Conservation (phyloP, 1,140 invertebrate genomes). For the Steinernema khuongi region DNA sequence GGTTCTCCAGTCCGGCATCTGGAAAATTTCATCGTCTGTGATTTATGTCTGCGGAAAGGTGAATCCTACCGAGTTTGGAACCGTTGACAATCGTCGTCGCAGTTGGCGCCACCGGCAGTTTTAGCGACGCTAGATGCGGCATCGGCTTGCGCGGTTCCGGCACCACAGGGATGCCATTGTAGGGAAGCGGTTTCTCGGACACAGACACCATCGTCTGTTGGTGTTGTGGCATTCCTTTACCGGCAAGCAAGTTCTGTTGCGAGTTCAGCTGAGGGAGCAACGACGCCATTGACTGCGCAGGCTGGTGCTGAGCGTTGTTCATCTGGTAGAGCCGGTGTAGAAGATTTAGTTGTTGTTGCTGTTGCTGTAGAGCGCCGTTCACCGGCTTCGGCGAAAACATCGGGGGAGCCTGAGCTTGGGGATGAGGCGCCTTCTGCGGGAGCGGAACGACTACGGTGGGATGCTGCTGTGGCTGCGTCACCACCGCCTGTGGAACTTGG, state of each 20-base stretch:
- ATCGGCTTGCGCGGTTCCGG: not conserved
- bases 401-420: not conserved
- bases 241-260: not conserved
- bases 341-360: not conserved
- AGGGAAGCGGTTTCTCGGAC: not conserved
- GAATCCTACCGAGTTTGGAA: not conserved
- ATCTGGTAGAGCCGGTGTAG: not conserved
- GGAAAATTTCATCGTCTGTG: not conserved
- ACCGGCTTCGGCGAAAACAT: constrained; percentile 6
- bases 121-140: not conserved
- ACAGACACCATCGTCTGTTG: not conserved
- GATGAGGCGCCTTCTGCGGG: not conserved
- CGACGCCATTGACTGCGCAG: too few species aligned
- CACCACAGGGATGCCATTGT: constrained; percentile 14
- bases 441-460: not conserved
- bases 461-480: too few species aligned
- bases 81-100: not conserved
- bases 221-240: not conserved
- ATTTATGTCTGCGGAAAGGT: not conserved
- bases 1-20: not conserved
- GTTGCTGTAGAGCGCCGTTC: constrained; percentile 2
- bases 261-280: too few species aligned
- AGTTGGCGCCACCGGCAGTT: constrained; percentile 3
- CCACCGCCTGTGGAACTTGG: too few species aligned
- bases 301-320: not conserved